Percentiles rank a stretch among this genome's conserved stretches.
Conservation (phyloP, 2,113 vertebrate genomes). For the Campylomormyrus numenius region DNA sequence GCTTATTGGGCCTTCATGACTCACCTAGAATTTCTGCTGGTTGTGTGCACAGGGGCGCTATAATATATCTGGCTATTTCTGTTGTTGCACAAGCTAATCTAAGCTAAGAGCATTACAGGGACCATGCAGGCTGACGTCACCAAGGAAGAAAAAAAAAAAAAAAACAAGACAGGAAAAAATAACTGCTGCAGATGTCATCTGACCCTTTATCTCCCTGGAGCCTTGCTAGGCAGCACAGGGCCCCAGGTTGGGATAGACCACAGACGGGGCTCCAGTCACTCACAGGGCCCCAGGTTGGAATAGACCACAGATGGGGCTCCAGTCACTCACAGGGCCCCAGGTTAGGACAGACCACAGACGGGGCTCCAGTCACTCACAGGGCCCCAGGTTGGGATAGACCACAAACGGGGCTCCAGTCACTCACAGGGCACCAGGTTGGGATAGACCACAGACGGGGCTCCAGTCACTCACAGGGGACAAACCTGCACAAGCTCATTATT, state of each 20-base stretch:
- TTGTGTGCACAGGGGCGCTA: neutral
- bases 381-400: no score
- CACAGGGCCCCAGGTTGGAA: neutral
- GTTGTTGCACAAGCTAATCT: neutral
- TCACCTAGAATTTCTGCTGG: neutral
- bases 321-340: no score
- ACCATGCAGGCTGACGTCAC: neutral
- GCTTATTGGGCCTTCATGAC: neutral
- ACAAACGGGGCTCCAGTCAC: no score
- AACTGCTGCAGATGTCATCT: neutral
- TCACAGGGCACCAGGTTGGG: no score
- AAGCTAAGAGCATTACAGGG: neutral
- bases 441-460: no score
- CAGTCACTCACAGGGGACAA: no score
- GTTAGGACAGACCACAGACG: no score
- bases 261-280: neutral
- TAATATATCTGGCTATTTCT: neutral
- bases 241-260: neutral
- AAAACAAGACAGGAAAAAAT: neutral
- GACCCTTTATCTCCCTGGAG: neutral
- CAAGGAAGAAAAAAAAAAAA: neutral
- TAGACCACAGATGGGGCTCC: no score
- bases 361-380: no score
- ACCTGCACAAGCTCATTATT: no score
- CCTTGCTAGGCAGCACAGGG: neutral